Conservation (phyloP, 1,140 invertebrate species). For the Paralvinella palmiformis region DNA sequence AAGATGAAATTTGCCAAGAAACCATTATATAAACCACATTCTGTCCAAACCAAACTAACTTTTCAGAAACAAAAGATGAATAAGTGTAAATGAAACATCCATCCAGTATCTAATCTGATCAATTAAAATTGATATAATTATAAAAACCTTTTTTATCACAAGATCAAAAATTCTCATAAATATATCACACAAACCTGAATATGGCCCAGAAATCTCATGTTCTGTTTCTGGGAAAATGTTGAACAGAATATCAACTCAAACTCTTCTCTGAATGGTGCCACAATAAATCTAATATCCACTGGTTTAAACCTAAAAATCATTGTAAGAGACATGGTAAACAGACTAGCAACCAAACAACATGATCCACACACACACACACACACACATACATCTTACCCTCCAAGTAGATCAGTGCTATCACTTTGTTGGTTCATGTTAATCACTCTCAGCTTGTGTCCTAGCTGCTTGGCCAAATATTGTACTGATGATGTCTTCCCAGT, state of each 20-base stretch:
- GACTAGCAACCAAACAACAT: slow-evolving; percentile 5
- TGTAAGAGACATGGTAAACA: no score
- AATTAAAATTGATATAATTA: no score
- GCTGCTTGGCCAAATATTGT: slow-evolving; percentile 79
- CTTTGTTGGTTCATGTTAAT: slow-evolving; percentile 99
- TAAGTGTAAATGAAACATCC: neutral
- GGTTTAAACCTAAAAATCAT: slow-evolving; percentile 79
- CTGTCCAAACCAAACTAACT: slow-evolving; percentile 4
- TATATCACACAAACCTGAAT: slow-evolving; percentile 60
- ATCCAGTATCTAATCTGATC: no score
- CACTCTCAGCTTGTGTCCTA: slow-evolving; percentile 77
- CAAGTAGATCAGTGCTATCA: slow-evolving; percentile 90
- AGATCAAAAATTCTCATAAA: no score
- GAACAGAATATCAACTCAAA: slow-evolving; percentile 77
- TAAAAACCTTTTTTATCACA: no score
- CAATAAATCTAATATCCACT: slow-evolving; percentile 78
- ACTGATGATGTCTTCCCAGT: slow-evolving; percentile 97
- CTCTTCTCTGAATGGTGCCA: slow-evolving; percentile 74
- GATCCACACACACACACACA: neutral
- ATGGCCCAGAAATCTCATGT: slow-evolving; percentile 76
- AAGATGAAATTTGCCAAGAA: no score
- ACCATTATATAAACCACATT: no score
- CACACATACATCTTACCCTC: slow-evolving; percentile 59
- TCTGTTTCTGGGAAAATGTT: slow-evolving; percentile 74
- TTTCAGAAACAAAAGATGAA: neutral